Evolutionary conservation across 2,888 invertebrate genomes (phyloP), one percentile per base, ranked within the genome.

Genomic region (Brachylomia viminalis): DNA sequence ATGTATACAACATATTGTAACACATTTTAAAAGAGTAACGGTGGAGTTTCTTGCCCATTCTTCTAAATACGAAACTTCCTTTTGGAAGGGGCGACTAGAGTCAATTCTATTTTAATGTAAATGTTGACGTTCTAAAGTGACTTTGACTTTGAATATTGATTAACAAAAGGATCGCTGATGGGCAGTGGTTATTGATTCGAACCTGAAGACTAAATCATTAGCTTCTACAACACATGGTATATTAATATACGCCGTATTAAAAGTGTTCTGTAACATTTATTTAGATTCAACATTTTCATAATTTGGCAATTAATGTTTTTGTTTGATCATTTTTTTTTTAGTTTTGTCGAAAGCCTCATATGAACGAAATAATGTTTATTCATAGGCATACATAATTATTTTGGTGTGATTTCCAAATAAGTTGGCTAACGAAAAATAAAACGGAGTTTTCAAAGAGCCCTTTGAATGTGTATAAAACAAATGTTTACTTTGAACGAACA

Each of bases 131-230:
- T n/a, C n/a, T n/a, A n/a, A n/a, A n/a, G n/a, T n/a, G n/a, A n/a
- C n/a, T n/a, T n/a, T n/a, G n/a, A n/a, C n/a, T n/a, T n/a, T 72
- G 27, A 70, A 72, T 38, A 70, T 52, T 52, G 4, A 71, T 72
- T 27, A 6, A 8, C 17, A 20, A n/a, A 33, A 47, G 10, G 49
- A 20, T 10, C 13, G 11, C 54, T 67, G n/a, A 52, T 33, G 20
- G 13, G 3, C 17, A 45, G 10, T 17, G 17, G 5, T n/a, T 30
- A 13, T 45, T 42, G 2, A 33, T 30, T 45, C 7, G 27, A 42
- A 30, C 5, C 42, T 23, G 5, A 69, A 20, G 1, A 52, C 5
- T 6, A 42, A n/a, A 42, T 33, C 23, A 0, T 56, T 47, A 56
- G 20, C 30, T 73, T 27, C 15, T 45, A 27, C 47, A 33, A 72